These are phyloP conservation scores for Temnothorax rugatulus DNA, from an alignment of 2,888 invertebrate genomes.

Conservation along the genomic window DNA sequence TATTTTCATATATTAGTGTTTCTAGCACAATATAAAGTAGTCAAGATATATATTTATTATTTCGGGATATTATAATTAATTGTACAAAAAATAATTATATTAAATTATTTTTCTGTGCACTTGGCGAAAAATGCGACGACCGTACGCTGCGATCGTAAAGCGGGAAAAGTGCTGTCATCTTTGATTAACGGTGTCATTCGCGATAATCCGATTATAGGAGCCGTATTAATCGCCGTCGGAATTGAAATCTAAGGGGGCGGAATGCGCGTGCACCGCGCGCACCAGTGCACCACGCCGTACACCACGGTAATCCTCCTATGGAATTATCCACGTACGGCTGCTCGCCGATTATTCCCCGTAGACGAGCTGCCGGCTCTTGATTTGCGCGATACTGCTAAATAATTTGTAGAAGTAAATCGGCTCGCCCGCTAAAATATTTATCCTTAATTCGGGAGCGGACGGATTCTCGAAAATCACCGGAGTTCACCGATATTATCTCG, in stretches of 20 bases:
- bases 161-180: constrained; percentile 19
- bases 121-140: not conserved
- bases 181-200: constrained; percentile 31
- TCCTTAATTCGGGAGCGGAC: not conserved
- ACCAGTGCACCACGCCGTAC: constrained; percentile 43
- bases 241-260: constrained; percentile 74
- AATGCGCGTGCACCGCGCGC: constrained; percentile 62
- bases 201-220: constrained; percentile 46
- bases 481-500: not conserved
- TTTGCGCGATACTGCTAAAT: constrained; percentile 42
- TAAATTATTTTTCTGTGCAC: not conserved
- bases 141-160: not conserved
- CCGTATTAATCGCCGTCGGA: constrained; percentile 52
- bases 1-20: not conserved
- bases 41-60: not conserved
- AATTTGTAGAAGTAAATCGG: constrained; percentile 30
- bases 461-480: not conserved
- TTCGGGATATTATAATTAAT: not conserved
- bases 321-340: constrained; percentile 58
- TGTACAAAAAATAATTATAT: not conserved
- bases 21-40: not conserved
- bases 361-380: constrained; percentile 48
- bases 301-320: constrained; percentile 53
- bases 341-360: constrained; percentile 51
- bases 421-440: constrained; percentile 24